These are phyloP conservation scores for Hemibagrus wyckioides DNA, from an alignment of 2,113 vertebrate genomes.

Conservation along the genomic window DNA sequence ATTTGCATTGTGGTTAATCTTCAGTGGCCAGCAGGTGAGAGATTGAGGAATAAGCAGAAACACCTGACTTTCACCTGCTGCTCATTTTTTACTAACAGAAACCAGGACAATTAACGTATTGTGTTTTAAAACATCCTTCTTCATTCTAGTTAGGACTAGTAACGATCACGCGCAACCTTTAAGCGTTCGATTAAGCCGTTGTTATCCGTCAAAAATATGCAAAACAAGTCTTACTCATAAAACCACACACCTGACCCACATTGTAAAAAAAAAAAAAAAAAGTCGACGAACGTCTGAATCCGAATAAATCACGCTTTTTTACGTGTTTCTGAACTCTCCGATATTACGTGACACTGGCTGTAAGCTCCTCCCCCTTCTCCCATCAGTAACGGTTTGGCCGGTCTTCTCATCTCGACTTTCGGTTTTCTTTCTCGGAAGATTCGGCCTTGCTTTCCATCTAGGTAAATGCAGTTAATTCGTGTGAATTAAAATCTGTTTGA, in stretches of 20 bases:
- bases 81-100: constrained; percentile 22
- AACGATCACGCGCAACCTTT: neutral
- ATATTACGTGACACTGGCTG: neutral
- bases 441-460: neutral
- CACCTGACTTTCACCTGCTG: constrained; percentile 29
- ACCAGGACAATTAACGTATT: neutral
- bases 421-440: neutral
- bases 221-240: neutral
- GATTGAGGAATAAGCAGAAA: constrained; percentile 20
- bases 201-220: neutral
- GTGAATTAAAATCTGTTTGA: neutral
- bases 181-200: neutral
- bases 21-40: constrained; percentile 37
- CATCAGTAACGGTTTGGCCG: neutral
- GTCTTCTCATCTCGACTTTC: neutral
- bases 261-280: neutral
- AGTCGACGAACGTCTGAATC: neutral
- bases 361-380: neutral
- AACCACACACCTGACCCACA: no score
- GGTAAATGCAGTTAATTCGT: neutral
- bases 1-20: constrained; percentile 45
- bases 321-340: neutral
- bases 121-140: neutral
- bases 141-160: neutral
- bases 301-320: neutral